phyloP scores from a whole-genome alignment of 2,113 vertebrate genomes.

The Tiliqua scincoides region DNA sequence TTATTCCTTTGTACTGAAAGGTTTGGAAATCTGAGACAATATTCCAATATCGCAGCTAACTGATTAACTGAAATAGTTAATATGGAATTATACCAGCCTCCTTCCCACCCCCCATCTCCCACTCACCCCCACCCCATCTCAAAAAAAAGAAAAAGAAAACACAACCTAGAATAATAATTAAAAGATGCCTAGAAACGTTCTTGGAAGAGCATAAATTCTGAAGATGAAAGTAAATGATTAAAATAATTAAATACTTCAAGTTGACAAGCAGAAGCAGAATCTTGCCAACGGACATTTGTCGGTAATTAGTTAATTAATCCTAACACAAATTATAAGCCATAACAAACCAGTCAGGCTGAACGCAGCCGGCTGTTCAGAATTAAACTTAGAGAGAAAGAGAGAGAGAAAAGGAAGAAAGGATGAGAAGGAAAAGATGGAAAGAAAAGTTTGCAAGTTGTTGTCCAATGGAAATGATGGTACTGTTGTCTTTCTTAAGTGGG shows the following conservation, averaged over 20 bases:
- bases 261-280: conserved; percentile 97
- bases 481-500: not conserved
- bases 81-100: conserved; percentile 56
- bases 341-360: conserved; percentile 99
- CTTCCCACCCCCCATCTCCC: conserved; percentile 53
- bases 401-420: conserved; percentile 49
- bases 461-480: conserved; percentile 19
- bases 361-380: conserved; percentile 85
- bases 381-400: conserved; percentile 74
- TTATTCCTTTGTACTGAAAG: not conserved
- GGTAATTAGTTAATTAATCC: conserved; percentile 99
- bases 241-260: conserved; percentile 99
- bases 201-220: conserved; percentile 95
- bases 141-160: conserved; percentile 19
- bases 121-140: conserved; percentile 2
- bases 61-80: conserved; percentile 67
- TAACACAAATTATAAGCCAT: conserved; percentile 99
- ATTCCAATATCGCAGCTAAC: conserved; percentile 20
- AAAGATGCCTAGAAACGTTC: conserved; percentile 98
- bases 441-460: conserved; percentile 43
- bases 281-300: conserved; percentile 99
- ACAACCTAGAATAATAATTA: conserved; percentile 88
- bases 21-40: conserved; percentile 1
- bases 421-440: conserved; percentile 32
- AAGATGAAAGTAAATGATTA: conserved; percentile 99